Percentiles rank a stretch among this genome's conserved stretches.
phyloP scores from a whole-genome alignment of 2,888 invertebrate species.

The Ectemnius continuus region DNA sequence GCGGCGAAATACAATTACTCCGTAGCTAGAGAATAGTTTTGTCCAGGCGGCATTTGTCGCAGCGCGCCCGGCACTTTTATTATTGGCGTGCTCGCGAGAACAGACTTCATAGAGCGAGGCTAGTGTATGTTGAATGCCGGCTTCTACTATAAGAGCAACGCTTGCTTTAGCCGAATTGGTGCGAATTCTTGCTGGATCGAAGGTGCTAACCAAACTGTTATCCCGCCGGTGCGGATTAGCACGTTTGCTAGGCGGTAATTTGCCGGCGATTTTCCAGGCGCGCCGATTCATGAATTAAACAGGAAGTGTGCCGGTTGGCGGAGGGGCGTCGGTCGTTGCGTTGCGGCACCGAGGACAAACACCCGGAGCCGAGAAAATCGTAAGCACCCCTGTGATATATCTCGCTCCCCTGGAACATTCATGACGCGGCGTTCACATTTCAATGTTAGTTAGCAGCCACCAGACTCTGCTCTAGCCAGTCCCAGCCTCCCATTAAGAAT shows the following conservation, averaged over 20 bases:
- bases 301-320: slow-evolving; percentile 1
- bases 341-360: not conserved
- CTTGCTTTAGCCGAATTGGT: not conserved
- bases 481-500: too few relatives aligned
- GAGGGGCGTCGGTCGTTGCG: slow-evolving; percentile 7
- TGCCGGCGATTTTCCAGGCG: slow-evolving; percentile 39
- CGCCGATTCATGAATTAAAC: slow-evolving; percentile 55
- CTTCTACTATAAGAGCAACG: too few relatives aligned
- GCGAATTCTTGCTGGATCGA: slow-evolving; percentile 14
- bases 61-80: too few relatives aligned
- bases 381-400: not conserved
- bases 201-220: not conserved
- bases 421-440: not conserved
- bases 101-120: too few relatives aligned
- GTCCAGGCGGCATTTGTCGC: too few relatives aligned
- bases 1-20: too few relatives aligned
- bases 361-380: slow-evolving; percentile 1
- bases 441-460: not conserved
- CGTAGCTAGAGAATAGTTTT: too few relatives aligned
- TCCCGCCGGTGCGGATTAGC: slow-evolving; percentile 19
- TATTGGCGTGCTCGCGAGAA: too few relatives aligned
- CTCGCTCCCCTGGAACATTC: not conserved
- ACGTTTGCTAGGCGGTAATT: slow-evolving; percentile 35
- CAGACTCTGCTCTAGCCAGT: too few relatives aligned
- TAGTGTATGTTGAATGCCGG: too few relatives aligned